Base-by-base conservation (phyloP, 2,888 invertebrate genomes). In the Heterodera filipjevi region DNA sequence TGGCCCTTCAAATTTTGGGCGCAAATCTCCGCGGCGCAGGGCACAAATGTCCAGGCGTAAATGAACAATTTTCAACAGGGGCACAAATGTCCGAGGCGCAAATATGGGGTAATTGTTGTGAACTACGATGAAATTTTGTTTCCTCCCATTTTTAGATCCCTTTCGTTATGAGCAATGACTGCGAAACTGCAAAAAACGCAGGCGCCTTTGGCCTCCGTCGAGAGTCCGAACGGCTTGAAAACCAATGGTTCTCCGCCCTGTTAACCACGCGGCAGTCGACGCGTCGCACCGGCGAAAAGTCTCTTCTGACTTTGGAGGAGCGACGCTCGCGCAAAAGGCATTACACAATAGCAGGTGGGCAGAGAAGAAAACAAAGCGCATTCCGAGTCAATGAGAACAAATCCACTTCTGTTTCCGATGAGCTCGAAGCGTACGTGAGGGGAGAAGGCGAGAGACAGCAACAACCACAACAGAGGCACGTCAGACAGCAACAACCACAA, bases 161-260 rank as follows among this genome's bases (percentile, higher is more conserved):
- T 59, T 59, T 27, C n/a, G 27, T 59, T 5, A 10, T 59, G 59
- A 8, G 59, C 59, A n/a, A 22, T n/a, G 59, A 59, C 3, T n/a
- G 59, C 27, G 27, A n/a, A n/a, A 8, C 59, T 6, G 68, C 68
- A 46, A 46, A 46, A 44, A 16, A 39, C 30, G 16, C 33, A 32
- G 68, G 68, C 64, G 16, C 79, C n/a, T 14, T 44, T 39, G 39
- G 70, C 44, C 33, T 79, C 16, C 64, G 79, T 53, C 64, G 79
- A 27, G 32, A 72, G n/a, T 79, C 79, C 35, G 79, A 79, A 64
- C 66, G 79, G 30, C 8, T 81, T 8, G 83, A 83, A n/a, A 84
- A 78, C 75, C 83, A 85, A 16, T 83, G 84, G 84, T 84, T 83
- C 64, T 83, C 85, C 32, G 85, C 80, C 16, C 76, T 83, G 33